Evolutionary conservation across 2,888 invertebrate species (phyloP), one percentile per base, ranked within the genome.

Genomic region (Limnephilus auricula): DNA sequence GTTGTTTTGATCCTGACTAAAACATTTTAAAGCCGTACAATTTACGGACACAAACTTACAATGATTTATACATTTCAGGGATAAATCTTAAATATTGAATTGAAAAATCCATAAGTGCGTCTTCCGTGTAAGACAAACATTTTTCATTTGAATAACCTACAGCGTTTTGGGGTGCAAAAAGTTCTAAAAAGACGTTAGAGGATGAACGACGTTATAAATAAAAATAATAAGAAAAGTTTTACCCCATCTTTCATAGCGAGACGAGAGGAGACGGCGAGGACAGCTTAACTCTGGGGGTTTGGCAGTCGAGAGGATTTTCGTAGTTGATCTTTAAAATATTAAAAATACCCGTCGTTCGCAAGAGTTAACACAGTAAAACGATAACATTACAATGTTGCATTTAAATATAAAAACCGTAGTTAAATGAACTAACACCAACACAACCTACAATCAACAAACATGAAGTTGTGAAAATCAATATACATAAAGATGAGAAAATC

Each of bases 191-290:
- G 80, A 65, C 94, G 93, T 93, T 92, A 94, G 94, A 94, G 95
- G 94, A 95, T 94, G 93, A 95, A 94, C 94, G 94, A 94, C 94
- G 94, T 94, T 95, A 95, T 95, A 95, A 95, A 95, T 95, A 95
- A 92, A 95, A 95, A 95, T 95, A 95, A 95, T 95, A 95, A 95
- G 95, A 95, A 95, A 96, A 96, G 94, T 96, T 96, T 94, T 50
- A 45, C 89, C 88, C 90, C 84, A 86, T 91, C 89, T 80, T 89
- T 80, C 25, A 79, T 79, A n/a, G 31, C 45, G 45, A 89, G 80
- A 79, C 30, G 78, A 31, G 89, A n/a, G 85, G 25, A 78, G 40
- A 50, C 31, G n/a, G 65, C 87, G 87, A 65, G 79, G 86, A 86
- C 86, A 86, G 86, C 50, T 86, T 50, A 86, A 9, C 31, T 30